Evolutionary conservation across 2,113 vertebrate genomes (phyloP).

Genomic region (Bufo gargarizans): DNA sequence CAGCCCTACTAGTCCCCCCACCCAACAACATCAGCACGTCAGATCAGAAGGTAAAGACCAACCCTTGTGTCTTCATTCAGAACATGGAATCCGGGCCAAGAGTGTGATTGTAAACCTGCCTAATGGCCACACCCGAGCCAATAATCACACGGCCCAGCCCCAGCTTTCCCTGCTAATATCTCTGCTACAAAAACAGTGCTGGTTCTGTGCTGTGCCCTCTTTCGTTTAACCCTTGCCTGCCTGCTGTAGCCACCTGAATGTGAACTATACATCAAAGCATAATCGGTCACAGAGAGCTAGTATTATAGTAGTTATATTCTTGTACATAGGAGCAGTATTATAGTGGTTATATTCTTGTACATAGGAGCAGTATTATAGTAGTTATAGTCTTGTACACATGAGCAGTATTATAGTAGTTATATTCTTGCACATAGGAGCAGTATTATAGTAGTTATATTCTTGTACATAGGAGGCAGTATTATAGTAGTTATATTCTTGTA

Average conservation of each 20-base stretch:
- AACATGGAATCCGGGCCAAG: conserved; percentile 51
- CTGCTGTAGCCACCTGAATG: neutral
- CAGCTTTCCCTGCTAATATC: conserved; percentile 23
- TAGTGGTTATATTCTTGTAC: neutral
- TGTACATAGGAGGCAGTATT: neutral
- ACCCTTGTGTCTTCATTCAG: conserved; percentile 59
- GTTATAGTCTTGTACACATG: neutral
- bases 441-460: conserved; percentile 10
- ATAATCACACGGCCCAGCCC: conserved; percentile 57
- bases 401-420: conserved; percentile 3
- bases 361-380: neutral
- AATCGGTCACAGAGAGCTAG: neutral
- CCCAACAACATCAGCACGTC: conserved; percentile 49
- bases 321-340: neutral
- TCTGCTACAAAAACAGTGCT: conserved; percentile 22
- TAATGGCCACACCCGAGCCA: conserved; percentile 59
- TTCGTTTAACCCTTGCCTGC: conserved; percentile 34
- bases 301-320: neutral
- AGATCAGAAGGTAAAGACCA: conserved; percentile 47
- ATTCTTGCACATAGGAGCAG: neutral
- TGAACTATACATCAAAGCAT: neutral
- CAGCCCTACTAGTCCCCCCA: neutral
- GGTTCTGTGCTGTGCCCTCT: conserved; percentile 30
- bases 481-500: conserved; percentile 1
- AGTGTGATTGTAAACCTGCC: conserved; percentile 58